phyloP scores from a whole-genome alignment of 2,113 vertebrate genomes.

The Pandion haliaetus region DNA sequence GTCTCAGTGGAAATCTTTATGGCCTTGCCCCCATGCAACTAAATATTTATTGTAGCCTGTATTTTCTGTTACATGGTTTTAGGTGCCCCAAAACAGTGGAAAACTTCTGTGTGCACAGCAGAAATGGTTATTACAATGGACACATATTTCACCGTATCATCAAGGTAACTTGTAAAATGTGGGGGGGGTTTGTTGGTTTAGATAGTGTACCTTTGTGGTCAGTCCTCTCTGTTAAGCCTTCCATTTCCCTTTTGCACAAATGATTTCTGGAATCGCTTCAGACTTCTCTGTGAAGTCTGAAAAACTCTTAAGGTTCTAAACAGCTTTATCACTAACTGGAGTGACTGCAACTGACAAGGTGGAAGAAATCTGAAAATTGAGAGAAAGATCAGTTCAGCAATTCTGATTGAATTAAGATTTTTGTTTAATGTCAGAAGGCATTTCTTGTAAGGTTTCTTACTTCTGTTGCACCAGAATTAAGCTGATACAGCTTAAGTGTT shows the following conservation, averaged over 20 bases:
- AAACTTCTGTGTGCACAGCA: slow-evolving; percentile 98
- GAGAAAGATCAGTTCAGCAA: background rate
- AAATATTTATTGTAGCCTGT: background rate
- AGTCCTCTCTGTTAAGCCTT: background rate
- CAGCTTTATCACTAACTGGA: background rate
- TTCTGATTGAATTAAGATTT: background rate
- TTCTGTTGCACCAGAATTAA: background rate
- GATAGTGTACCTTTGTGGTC: background rate
- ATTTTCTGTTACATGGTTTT: background rate
- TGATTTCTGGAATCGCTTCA: background rate
- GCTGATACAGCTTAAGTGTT: background rate
- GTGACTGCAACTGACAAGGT: background rate
- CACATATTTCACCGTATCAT: slow-evolving; percentile 97
- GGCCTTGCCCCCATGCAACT: background rate
- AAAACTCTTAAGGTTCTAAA: background rate
- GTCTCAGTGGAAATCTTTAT: background rate
- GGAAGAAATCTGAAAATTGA: background rate
- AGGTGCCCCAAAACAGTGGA: slow-evolving; percentile 99
- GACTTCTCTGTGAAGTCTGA: background rate
- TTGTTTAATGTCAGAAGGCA: background rate
- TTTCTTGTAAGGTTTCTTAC: background rate
- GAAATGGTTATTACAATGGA: slow-evolving; percentile 95
- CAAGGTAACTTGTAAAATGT: slow-evolving; percentile 78
- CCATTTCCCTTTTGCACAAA: background rate
- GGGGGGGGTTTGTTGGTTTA: background rate